Evolutionary conservation across 2,797 vertebrate species (phyloP).

Genomic region (Esox masquinongy): DNA sequence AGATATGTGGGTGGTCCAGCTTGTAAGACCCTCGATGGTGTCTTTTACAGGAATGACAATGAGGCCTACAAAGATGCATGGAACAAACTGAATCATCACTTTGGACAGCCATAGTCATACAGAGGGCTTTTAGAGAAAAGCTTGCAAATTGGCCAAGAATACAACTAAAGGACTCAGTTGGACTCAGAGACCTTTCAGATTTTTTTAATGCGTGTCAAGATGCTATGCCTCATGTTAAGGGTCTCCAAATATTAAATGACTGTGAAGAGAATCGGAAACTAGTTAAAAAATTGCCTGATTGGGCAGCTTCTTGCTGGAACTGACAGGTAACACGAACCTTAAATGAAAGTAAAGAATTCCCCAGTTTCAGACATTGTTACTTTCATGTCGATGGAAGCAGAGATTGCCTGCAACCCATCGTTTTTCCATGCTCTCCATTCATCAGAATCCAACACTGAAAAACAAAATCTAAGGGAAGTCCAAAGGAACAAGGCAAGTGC

Average conservation of each 20-base stretch:
- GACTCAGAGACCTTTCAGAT: constrained; percentile 17
- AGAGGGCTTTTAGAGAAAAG: constrained; percentile 30
- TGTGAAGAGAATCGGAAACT: constrained; percentile 34
- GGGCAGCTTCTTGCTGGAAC: constrained; percentile 27
- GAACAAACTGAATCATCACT: no score
- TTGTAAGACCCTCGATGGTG: constrained; percentile 16
- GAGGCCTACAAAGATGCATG: constrained; percentile 31
- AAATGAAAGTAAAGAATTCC: constrained; percentile 10
- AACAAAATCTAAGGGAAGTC: neutral
- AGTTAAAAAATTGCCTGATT: constrained; percentile 23
- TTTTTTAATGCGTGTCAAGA: constrained; percentile 20
- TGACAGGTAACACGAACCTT: constrained; percentile 2
- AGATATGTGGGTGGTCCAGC: no score
- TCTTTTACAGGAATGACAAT: constrained; percentile 24
- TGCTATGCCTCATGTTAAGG: constrained; percentile 28
- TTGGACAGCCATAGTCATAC: constrained; percentile 22
- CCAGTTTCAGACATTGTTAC: constrained; percentile 5
- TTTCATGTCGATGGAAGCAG: constrained; percentile 13
- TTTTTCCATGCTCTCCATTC: neutral
- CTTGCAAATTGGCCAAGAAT: constrained; percentile 37
- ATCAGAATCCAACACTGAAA: neutral
- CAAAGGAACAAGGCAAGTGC: neutral
- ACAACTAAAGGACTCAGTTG: constrained; percentile 10
- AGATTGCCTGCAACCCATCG: constrained; percentile 25
- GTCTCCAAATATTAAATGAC: constrained; percentile 25